These are phyloP conservation scores for Stenodera caucasica DNA, from an alignment of 2,888 invertebrate species.

Conservation along the genomic window DNA sequence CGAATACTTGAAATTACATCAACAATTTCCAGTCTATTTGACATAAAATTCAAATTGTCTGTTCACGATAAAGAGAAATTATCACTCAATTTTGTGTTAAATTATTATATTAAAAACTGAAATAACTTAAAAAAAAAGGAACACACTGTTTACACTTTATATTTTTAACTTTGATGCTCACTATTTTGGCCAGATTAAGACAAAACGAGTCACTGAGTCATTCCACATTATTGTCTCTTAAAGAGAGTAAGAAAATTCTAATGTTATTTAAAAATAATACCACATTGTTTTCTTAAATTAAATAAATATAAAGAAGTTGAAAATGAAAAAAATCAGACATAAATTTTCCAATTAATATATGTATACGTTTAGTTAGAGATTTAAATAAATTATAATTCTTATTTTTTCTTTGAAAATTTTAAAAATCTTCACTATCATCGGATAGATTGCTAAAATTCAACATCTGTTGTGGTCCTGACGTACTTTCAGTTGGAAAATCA, in stretches of 20 bases:
- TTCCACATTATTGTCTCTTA: background rate
- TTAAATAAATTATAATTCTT: background rate
- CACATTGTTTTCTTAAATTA: slow-evolving; percentile 5
- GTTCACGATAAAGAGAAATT: background rate
- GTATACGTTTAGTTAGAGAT: background rate
- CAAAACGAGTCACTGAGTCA: background rate
- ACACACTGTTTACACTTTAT: slow-evolving; percentile 18
- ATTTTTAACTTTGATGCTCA: slow-evolving; percentile 2
- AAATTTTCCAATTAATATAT: slow-evolving; percentile 8
- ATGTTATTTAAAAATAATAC: slow-evolving; percentile 12
- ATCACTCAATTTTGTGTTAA: background rate
- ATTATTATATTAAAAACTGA: background rate
- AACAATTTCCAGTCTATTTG: slow-evolving; percentile 13
- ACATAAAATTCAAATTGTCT: background rate
- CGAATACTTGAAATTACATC: slow-evolving; percentile 1
- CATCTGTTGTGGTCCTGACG: slow-evolving; percentile 41
- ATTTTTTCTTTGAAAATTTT: slow-evolving; percentile 26
- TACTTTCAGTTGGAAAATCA: slow-evolving; percentile 47
- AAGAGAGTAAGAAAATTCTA: background rate
- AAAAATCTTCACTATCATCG: slow-evolving; percentile 54
- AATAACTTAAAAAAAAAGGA: background rate
- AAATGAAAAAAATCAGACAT: background rate
- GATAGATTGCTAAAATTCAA: slow-evolving; percentile 45
- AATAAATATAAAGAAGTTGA: background rate
- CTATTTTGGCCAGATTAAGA: background rate